Percentiles rank a stretch among this genome's conserved stretches.
phyloP scores from a whole-genome alignment of 2,888 invertebrate genomes.

The Entomobrya multifasciata region DNA sequence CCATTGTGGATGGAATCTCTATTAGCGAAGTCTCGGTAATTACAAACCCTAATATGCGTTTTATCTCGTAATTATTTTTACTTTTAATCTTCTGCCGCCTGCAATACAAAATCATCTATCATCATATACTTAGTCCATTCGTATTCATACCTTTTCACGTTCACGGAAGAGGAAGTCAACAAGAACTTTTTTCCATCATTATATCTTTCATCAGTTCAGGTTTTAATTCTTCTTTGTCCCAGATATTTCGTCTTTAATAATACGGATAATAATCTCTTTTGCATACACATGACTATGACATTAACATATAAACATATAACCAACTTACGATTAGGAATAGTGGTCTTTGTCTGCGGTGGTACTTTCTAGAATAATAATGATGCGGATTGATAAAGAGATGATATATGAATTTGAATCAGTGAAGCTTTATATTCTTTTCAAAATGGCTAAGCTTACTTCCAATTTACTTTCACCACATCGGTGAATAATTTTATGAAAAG shows the following conservation, averaged over 20 bases:
- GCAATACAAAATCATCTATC: no score
- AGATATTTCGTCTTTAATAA: no score
- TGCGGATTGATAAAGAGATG: not conserved
- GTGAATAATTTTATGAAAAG: no score
- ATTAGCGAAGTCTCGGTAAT: constrained; percentile 75
- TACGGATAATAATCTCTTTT: no score
- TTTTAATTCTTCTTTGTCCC: no score
- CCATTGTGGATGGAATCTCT: constrained; percentile 75
- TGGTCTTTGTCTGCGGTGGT: no score
- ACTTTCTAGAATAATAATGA: not conserved
- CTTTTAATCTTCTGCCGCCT: not conserved
- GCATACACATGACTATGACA: no score
- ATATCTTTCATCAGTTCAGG: no score
- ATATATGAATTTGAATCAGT: not conserved
- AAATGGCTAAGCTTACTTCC: not conserved
- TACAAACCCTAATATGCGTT: no score
- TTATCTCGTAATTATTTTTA: not conserved
- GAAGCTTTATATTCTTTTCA: not conserved
- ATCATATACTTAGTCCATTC: not conserved
- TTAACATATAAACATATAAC: no score
- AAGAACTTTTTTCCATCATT: not conserved
- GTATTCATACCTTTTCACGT: not conserved
- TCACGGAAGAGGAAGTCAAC: not conserved
- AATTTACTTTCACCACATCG: constrained; percentile 1
- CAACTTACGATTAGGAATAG: no score